phyloP scores from a whole-genome alignment of 2,113 vertebrate species.

The Felis chaus region DNA sequence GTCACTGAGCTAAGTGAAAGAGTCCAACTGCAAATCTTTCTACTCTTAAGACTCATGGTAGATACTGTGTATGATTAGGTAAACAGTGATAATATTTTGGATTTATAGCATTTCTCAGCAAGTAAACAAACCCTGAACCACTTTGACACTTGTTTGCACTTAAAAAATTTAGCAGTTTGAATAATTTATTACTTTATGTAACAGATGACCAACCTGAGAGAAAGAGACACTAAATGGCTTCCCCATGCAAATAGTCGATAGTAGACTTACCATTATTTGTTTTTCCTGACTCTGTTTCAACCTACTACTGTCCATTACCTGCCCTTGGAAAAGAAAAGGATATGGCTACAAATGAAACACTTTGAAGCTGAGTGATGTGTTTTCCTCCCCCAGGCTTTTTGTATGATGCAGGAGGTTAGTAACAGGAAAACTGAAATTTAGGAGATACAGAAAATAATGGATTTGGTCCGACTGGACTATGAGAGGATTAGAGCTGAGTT shows the following conservation, averaged over 20 bases:
- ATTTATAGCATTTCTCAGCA: not conserved
- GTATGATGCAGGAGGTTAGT: not conserved
- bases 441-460: not conserved
- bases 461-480: not conserved
- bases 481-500: not conserved
- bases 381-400: not conserved
- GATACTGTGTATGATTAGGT: not conserved
- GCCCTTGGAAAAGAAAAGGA: not conserved
- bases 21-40: not conserved
- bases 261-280: not conserved
- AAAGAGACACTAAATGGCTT: slow-evolving; percentile 9
- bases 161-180: not conserved
- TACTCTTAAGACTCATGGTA: not conserved
- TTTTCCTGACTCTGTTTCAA: slow-evolving; percentile 1
- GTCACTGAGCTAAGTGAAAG: not conserved
- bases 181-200: slow-evolving; percentile 13
- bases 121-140: not conserved
- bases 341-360: not conserved
- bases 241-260: not conserved
- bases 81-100: not conserved
- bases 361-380: not conserved
- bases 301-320: not conserved
- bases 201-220: not conserved
- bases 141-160: not conserved
- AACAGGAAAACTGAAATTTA: slow-evolving; percentile 6